A percentile compares a stretch with the other conserved stretches of the same genome.
phyloP scores from a whole-genome alignment of 2,797 vertebrate species.

The Pyrrhura leucotis region DNA sequence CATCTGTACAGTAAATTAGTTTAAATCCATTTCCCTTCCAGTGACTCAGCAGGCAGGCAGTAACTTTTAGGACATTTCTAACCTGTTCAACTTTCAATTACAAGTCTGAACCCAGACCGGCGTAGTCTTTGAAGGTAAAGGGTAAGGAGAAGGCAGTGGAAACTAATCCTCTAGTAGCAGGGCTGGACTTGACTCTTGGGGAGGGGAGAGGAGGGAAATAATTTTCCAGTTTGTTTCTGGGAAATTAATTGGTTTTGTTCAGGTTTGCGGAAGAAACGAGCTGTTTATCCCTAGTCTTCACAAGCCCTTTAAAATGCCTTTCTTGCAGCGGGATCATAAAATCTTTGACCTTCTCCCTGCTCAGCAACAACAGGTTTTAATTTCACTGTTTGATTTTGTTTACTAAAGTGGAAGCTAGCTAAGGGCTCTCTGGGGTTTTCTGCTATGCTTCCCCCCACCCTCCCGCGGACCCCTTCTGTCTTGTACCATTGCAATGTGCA shows the following conservation, averaged over 20 bases:
- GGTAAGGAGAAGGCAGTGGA: neutral
- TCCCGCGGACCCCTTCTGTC: neutral
- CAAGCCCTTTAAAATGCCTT: neutral
- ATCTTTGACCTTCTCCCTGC: neutral
- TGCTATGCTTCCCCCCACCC: accelerated
- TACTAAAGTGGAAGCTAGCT: neutral
- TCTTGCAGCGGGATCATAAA: neutral
- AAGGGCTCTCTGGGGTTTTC: neutral
- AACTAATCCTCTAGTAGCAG: neutral
- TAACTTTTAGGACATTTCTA: neutral
- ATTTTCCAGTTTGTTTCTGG: neutral
- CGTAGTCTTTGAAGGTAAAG: neutral
- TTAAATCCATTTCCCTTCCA: neutral
- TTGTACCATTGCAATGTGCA: neutral
- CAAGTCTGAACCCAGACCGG: neutral
- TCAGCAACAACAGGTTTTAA: neutral
- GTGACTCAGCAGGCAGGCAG: neutral
- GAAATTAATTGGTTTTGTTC: neutral
- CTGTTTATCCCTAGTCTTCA: neutral
- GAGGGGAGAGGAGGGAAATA: neutral
- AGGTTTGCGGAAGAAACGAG: neutral
- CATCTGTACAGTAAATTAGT: neutral
- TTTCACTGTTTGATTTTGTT: neutral
- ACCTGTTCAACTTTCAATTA: accelerated
- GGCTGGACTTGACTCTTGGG: neutral